Percentiles rank a stretch among this genome's conserved stretches.
These are phyloP conservation scores for Apogon hyalosoma DNA, from an alignment of 2,797 vertebrate genomes.

Conservation along the genomic window DNA sequence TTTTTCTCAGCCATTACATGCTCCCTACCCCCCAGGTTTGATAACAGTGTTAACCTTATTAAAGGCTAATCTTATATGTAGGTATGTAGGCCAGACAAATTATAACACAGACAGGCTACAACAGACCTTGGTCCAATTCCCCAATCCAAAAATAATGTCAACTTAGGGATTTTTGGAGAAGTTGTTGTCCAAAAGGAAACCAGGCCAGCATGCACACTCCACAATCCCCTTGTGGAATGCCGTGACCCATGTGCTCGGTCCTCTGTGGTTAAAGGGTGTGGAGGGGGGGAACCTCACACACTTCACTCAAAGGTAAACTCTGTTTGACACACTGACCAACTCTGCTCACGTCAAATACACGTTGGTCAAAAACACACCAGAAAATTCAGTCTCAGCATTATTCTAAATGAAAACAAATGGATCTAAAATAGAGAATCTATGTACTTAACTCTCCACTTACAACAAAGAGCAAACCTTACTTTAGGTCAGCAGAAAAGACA, in stretches of 20 bases:
- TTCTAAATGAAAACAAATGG: conserved; percentile 46
- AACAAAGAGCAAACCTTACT: conserved; percentile 16
- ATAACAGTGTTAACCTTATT: conserved; percentile 20
- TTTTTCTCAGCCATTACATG: conserved; percentile 3
- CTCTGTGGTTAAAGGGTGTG: conserved; percentile 57
- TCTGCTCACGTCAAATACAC: conserved; percentile 53
- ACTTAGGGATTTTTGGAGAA: conserved; percentile 57
- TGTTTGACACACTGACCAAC: conserved; percentile 63
- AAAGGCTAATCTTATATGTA: conserved; percentile 34
- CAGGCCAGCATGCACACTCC: conserved; percentile 74
- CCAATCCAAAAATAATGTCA: conserved; percentile 67
- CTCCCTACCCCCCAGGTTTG: background rate
- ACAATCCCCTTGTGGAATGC: conserved; percentile 70
- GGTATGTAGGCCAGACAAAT: conserved; percentile 62
- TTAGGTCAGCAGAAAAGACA: conserved; percentile 49
- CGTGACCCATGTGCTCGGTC: conserved; percentile 52
- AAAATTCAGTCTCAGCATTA: conserved; percentile 54
- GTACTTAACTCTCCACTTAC: conserved; percentile 23
- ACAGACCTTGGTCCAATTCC: conserved; percentile 44
- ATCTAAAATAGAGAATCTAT: conserved; percentile 20
- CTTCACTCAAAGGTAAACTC: conserved; percentile 44
- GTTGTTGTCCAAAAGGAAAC: conserved; percentile 75
- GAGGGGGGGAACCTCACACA: conserved; percentile 20
- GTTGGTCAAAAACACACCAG: conserved; percentile 42
- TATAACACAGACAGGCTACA: conserved; percentile 48